Evolutionary conservation across 2,888 invertebrate genomes (phyloP), one percentile per base, ranked within the genome.

Genomic region (Glyphotaelius pellucidus): DNA sequence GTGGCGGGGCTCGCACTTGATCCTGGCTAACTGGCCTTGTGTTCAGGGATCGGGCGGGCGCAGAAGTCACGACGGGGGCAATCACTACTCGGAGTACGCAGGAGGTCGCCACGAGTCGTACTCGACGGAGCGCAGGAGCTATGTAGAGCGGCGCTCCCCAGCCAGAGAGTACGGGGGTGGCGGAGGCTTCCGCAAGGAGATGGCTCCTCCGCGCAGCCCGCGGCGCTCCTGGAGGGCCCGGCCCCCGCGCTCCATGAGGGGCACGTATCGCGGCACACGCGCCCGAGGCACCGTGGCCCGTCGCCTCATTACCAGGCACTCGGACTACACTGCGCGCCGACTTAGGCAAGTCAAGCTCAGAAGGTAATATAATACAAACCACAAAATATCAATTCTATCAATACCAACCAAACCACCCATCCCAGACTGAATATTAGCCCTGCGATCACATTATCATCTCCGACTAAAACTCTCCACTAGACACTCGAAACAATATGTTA

Each of bases 61-160:
- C 96, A 95, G 96, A 95, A 96, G 96, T 95, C 96, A 96, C 95
- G 96, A 96, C 94, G 96, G 96, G 94, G 96, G 96, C 94, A 95
- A 96, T 94, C 96, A 96, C 95, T 96, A 96, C 95, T 96, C 96
- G 94, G 95, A 96, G 94, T 96, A 96, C 93, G 96, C 96, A 94
- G 95, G 95, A 94, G 95, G 96, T 94, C 96, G 97, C 94, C 97
- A 96, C 95, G 97, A 97, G 93, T 95, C 95, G 95, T 96, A 96
- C 94, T 94, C 95, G 94, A 94, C 95, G 94, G 96, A 96, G 94
- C 95, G 96, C 94, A 95, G 96, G 94, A 95, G 95, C 94, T 96
- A 96, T 94, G 95, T 96, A 93, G 96, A 97, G 93, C 95, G 95
- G 94, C 96, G 96, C 93, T 97, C 96, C 94, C 96, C 96, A 93